Evolutionary conservation across 2,113 vertebrate genomes (phyloP).

Genomic region (Smithornis capensis): DNA sequence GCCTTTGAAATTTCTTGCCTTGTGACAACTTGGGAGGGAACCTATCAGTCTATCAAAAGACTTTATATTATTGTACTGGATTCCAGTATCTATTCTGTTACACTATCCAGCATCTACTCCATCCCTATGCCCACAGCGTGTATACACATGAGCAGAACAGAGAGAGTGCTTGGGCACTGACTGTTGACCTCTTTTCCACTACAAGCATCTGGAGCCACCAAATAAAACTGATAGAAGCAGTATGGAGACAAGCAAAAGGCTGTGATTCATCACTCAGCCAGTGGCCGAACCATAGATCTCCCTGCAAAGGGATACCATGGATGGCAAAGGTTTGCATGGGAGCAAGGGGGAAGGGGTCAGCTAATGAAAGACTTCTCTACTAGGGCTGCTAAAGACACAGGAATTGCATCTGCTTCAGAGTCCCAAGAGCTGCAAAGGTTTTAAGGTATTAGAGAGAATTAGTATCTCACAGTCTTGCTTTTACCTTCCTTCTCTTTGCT

Average conservation of each 20-base stretch:
- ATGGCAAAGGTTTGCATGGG: background rate
- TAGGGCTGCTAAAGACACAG: background rate
- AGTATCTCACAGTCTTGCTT: background rate
- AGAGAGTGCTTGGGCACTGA: background rate
- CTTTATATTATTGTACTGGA: background rate
- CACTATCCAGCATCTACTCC: background rate
- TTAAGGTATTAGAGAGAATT: background rate
- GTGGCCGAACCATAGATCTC: background rate
- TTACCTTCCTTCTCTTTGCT: background rate
- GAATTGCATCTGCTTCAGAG: background rate
- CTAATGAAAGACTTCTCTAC: background rate
- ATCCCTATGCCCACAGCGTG: background rate
- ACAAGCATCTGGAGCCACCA: background rate
- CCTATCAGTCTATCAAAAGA: background rate
- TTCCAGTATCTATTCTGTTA: background rate
- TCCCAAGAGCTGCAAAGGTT: background rate
- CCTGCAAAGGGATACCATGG: accelerated
- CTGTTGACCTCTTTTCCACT: background rate
- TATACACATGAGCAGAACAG: background rate
- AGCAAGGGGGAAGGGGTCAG: background rate
- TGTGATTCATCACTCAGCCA: background rate
- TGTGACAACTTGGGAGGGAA: background rate
- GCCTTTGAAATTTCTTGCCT: background rate
- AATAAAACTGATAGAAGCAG: background rate
- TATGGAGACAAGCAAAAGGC: background rate